These are phyloP conservation scores for Plecturocebus donacophilus DNA, from an alignment of 2,113 vertebrate species.

Conservation along the genomic window DNA sequence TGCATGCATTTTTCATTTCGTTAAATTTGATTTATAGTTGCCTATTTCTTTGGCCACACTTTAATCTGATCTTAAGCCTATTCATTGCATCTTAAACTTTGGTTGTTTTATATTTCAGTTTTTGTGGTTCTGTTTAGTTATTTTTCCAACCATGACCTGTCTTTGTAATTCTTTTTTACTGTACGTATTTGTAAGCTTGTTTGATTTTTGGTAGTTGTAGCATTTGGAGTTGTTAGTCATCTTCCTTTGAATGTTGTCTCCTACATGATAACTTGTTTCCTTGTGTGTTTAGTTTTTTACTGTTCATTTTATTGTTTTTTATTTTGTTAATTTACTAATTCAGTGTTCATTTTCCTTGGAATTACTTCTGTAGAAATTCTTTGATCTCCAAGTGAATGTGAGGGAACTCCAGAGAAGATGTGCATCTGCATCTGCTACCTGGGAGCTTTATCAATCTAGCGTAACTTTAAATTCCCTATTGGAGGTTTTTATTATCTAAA, in stretches of 20 bases:
- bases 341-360: not conserved
- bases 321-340: not conserved
- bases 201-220: not conserved
- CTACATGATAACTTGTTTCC: not conserved
- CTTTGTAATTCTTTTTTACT: not conserved
- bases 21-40: not conserved
- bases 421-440: not conserved
- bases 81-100: not conserved
- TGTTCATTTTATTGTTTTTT: not conserved
- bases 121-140: not conserved
- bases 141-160: not conserved
- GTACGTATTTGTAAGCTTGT: not conserved
- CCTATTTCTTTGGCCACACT: not conserved
- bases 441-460: not conserved
- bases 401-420: not conserved
- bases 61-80: not conserved
- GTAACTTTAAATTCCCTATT: not conserved
- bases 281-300: not conserved
- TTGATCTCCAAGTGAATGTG: not conserved
- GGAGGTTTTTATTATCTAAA: constrained; percentile 13
- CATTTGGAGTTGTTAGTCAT: not conserved
- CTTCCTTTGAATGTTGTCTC: constrained; percentile 12
- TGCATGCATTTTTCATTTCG: not conserved
- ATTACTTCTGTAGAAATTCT: not conserved
- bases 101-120: not conserved